Percentiles rank a stretch among this genome's conserved stretches.
phyloP scores from a whole-genome alignment of 2,888 invertebrate genomes.

The Lypha dubia region DNA sequence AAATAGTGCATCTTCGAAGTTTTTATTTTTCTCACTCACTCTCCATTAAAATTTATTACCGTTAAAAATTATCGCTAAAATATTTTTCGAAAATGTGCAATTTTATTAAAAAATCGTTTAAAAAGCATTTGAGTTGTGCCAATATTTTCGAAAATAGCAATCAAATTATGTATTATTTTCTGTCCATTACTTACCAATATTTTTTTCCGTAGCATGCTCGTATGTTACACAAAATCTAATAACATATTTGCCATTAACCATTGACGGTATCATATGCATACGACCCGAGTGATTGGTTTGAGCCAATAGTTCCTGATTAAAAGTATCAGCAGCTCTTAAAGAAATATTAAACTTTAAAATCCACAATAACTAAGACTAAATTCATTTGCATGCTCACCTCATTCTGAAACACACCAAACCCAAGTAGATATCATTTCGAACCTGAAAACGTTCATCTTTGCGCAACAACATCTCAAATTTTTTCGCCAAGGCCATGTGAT shows the following conservation, averaged over 20 bases:
- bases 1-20: no score
- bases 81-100: no score
- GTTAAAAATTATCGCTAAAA: no score
- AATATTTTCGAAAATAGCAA: no score
- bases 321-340: constrained; percentile 86
- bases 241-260: constrained; percentile 89
- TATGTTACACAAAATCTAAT: constrained; percentile 92
- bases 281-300: constrained; percentile 92
- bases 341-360: neutral
- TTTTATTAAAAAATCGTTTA: no score
- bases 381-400: constrained; percentile 76
- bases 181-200: constrained; percentile 84
- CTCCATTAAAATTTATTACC: no score
- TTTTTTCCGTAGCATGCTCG: constrained; percentile 89
- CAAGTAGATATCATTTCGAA: constrained; percentile 89
- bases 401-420: constrained; percentile 92
- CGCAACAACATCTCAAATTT: constrained; percentile 88
- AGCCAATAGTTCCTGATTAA: constrained; percentile 90
- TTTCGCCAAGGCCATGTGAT: constrained; percentile 91
- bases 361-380: neutral
- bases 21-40: no score
- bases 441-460: constrained; percentile 89
- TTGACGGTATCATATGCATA: constrained; percentile 93
- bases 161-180: no score
- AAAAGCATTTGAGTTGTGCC: no score